A percentile compares a stretch with the other conserved stretches of the same genome.
Conservation (phyloP, 2,888 invertebrate species). For the Stenolophus ochropezus region DNA sequence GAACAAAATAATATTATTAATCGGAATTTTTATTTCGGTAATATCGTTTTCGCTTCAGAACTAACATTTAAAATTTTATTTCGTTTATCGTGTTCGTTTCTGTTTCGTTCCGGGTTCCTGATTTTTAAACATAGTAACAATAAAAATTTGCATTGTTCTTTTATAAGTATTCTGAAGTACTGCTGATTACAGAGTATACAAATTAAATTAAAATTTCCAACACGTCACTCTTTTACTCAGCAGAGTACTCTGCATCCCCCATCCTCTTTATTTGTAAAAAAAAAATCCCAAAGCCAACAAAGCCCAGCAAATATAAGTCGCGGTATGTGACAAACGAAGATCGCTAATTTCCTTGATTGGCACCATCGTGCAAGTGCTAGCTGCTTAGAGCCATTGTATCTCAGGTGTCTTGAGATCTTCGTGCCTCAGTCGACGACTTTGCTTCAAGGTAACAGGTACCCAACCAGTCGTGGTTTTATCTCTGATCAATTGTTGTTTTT, state of each 20-base stretch:
- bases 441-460: constrained; percentile 36
- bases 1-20: too few relatives aligned
- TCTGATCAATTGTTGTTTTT: constrained; percentile 19
- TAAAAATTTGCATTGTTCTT: too few relatives aligned
- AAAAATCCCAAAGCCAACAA: constrained; percentile 12
- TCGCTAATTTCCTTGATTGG: constrained; percentile 2
- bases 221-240: neutral
- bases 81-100: too few relatives aligned
- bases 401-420: neutral
- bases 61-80: too few relatives aligned
- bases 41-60: too few relatives aligned
- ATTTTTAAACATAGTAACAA: too few relatives aligned
- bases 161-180: too few relatives aligned
- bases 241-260: neutral
- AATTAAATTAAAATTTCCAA: too few relatives aligned
- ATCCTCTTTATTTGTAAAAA: neutral
- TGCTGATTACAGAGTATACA: too few relatives aligned
- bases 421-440: constrained; percentile 22
- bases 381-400: neutral
- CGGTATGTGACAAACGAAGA: neutral
- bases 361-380: neutral
- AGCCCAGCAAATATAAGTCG: neutral
- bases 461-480: constrained; percentile 14
- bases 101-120: too few relatives aligned
- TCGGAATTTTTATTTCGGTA: too few relatives aligned